Conservation (phyloP, 1,140 invertebrate genomes). For the Camponotus pennsylvanicus region DNA sequence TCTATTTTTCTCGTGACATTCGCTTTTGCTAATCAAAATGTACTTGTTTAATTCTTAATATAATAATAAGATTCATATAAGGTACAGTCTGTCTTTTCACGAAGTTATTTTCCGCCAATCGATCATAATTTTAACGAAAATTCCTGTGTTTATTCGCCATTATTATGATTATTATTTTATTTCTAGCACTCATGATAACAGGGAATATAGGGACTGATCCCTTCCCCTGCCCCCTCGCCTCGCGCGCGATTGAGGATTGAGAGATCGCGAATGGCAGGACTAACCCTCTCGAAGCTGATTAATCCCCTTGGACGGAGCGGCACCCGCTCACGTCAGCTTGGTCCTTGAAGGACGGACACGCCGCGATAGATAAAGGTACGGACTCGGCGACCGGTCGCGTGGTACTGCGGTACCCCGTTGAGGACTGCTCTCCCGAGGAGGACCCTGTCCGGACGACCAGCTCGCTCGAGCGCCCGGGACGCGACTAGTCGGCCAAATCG, state of each 20-base stretch:
- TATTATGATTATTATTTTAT: too few species aligned
- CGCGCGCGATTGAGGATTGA: background rate
- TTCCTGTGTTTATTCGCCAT: too few species aligned
- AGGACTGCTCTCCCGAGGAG: conserved; percentile 55
- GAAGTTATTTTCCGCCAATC: too few species aligned
- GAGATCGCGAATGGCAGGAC: conserved; percentile 33
- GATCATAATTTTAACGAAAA: too few species aligned
- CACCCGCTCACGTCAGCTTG: conserved; percentile 64
- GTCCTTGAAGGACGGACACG: conserved; percentile 23
- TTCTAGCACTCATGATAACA: too few species aligned
- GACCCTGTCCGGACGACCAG: conserved; percentile 71
- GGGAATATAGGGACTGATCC: too few species aligned
- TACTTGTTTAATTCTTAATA: too few species aligned
- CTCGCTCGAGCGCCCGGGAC: conserved; percentile 82
- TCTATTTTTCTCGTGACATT: background rate
- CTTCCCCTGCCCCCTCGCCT: too few species aligned
- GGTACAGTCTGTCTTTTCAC: too few species aligned
- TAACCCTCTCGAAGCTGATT: conserved; percentile 60
- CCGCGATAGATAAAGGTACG: conserved; percentile 68
- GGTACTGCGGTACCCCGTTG: conserved; percentile 67
- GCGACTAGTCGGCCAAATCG: conserved; percentile 83
- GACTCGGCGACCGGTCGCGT: conserved; percentile 87
- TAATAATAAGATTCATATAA: too few species aligned
- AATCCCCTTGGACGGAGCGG: conserved; percentile 20
- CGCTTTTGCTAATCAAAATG: background rate